Percentiles rank a stretch among this genome's conserved stretches.
Evolutionary conservation across 2,797 vertebrate genomes (phyloP).

Genomic region (Heliangelus exortis): DNA sequence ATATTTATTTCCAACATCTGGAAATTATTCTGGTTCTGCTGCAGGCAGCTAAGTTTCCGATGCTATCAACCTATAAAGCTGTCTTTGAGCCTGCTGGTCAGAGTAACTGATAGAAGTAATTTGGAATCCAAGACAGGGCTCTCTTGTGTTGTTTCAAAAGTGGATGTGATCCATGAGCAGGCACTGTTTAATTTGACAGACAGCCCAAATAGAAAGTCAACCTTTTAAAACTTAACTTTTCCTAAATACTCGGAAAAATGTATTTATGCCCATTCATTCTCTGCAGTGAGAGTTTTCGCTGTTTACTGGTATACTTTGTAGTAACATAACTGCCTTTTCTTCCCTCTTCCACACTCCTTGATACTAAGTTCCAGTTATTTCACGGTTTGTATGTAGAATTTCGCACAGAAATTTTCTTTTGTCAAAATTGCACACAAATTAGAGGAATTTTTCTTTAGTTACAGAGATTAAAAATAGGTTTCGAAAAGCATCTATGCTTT

Average conservation of each 20-base stretch:
- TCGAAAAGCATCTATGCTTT: constrained; percentile 4
- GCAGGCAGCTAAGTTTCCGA: neutral
- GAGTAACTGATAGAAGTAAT: neutral
- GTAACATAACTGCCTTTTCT: neutral
- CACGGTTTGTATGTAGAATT: neutral
- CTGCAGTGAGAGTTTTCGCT: neutral
- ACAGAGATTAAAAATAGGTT: constrained; percentile 11
- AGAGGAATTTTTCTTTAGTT: neutral
- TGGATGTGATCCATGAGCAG: accelerated
- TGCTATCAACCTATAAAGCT: neutral
- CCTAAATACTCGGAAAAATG: neutral
- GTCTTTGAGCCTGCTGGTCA: neutral
- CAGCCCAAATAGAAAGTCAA: neutral
- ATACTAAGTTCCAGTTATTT: neutral
- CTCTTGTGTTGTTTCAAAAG: neutral
- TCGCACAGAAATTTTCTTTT: neutral
- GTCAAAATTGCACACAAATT: neutral
- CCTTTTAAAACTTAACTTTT: neutral
- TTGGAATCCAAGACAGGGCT: accelerated
- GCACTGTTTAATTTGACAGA: neutral
- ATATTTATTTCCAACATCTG: constrained; percentile 39
- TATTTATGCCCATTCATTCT: neutral
- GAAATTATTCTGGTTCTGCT: neutral
- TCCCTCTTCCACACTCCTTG: neutral
- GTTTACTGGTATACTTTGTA: neutral